These are phyloP conservation scores for Nettapus auritus DNA, from an alignment of 2,113 vertebrate species.

Conservation along the genomic window DNA sequence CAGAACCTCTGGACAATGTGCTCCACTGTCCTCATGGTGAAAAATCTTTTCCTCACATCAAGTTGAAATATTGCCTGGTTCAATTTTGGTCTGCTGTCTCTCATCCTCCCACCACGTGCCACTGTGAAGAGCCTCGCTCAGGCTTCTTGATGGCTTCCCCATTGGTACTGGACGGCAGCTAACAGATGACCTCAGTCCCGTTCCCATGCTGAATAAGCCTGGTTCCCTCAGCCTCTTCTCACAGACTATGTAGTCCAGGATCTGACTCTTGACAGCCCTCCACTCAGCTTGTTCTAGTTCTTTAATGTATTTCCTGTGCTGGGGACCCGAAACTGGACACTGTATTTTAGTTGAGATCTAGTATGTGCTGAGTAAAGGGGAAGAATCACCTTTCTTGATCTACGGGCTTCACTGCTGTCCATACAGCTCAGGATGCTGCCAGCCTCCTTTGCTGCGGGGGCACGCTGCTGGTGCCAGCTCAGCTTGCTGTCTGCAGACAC, in stretches of 20 bases:
- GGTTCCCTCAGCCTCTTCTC: not conserved
- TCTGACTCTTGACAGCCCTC: not conserved
- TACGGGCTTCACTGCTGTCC: not conserved
- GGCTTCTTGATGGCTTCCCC: not conserved
- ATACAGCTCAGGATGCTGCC: not conserved
- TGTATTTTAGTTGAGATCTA: not conserved
- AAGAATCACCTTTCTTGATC: not conserved
- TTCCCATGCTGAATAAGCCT: not conserved
- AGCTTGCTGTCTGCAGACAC: not conserved
- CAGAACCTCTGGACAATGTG: not conserved
- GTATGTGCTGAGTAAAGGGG: not conserved
- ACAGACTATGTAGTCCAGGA: too few species aligned
- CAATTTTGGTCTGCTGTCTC: not conserved
- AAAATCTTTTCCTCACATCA: not conserved
- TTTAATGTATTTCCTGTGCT: not conserved
- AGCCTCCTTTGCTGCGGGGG: not conserved
- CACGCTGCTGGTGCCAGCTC: not conserved
- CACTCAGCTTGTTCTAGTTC: not conserved
- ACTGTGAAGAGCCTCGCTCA: not conserved
- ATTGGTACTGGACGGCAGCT: not conserved
- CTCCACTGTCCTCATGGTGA: not conserved
- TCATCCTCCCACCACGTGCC: not conserved
- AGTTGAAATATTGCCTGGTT: not conserved
- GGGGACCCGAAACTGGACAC: not conserved
- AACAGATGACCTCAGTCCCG: not conserved